Evolutionary conservation across 53 echinoderm and acorn worm genomes (phyloP).

Genomic region (Holothuria scabra): DNA sequence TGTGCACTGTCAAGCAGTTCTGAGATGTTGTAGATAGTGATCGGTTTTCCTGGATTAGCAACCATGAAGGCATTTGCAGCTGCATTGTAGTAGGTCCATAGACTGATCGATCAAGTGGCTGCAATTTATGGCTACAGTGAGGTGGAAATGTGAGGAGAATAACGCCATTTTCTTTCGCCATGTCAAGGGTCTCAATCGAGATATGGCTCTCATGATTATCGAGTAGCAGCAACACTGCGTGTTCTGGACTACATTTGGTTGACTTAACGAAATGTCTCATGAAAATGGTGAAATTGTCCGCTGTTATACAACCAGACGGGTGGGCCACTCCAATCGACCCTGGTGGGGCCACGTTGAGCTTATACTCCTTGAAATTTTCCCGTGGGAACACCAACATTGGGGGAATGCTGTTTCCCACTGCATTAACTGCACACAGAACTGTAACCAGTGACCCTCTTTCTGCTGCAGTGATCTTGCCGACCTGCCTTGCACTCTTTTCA

Average conservation of each 20-base stretch:
- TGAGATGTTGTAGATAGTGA: conserved; percentile 46
- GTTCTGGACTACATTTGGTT: conserved; percentile 4
- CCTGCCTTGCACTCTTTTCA: conserved; percentile 10
- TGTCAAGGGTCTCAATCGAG: conserved; percentile 41
- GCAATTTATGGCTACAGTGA: conserved; percentile 62
- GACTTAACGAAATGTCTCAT: conserved; percentile 52
- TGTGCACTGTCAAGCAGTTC: conserved; percentile 14
- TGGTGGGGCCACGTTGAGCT: conserved; percentile 43
- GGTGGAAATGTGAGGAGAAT: conserved; percentile 61
- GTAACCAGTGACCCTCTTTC: conserved; percentile 58
- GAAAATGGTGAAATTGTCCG: conserved; percentile 49
- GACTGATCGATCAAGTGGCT: conserved; percentile 53
- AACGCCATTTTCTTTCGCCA: conserved; percentile 56
- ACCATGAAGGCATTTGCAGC: conserved; percentile 39
- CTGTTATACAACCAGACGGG: conserved; percentile 64
- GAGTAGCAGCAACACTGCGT: conserved; percentile 54
- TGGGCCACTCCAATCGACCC: conserved; percentile 54
- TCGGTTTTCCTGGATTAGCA: conserved; percentile 23
- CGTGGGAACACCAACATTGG: conserved; percentile 62
- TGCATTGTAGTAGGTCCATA: conserved; percentile 35
- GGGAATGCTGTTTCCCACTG: conserved; percentile 47
- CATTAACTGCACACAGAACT: conserved; percentile 36
- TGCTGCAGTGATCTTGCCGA: conserved; percentile 50
- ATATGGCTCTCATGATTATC: conserved; percentile 72
- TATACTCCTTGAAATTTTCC: conserved; percentile 55